Evolutionary conservation across 1,140 invertebrate species (phyloP).

Genomic region (Hyphantria cunea): DNA sequence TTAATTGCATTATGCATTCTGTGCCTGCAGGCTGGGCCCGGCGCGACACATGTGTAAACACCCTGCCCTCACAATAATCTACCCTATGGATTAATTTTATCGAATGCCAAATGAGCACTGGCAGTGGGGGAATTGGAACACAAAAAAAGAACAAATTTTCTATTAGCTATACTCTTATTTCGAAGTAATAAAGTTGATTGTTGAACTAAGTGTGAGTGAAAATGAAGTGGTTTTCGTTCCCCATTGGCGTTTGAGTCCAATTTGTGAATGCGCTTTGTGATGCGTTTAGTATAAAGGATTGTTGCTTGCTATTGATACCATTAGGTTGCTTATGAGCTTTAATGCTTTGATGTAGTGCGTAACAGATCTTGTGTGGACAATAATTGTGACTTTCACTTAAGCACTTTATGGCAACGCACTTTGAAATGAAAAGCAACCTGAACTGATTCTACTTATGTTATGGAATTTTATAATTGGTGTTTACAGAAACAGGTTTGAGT

Average conservation of each 20-base stretch:
- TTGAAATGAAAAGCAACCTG: too few species aligned
- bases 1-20: constrained; percentile 66
- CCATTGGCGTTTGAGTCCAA: constrained; percentile 76
- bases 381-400: constrained; percentile 1
- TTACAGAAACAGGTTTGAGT: too few species aligned
- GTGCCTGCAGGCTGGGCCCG: constrained; percentile 43
- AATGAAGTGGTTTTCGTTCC: constrained; percentile 33
- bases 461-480: too few species aligned
- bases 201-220: neutral
- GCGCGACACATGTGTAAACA: constrained; percentile 67
- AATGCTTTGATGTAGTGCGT: constrained; percentile 12
- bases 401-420: too few species aligned
- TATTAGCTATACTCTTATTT: constrained; percentile 26
- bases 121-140: constrained; percentile 48
- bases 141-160: constrained; percentile 24
- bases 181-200: constrained; percentile 39
- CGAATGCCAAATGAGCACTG: constrained; percentile 77
- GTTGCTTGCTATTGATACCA: constrained; percentile 30
- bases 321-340: constrained; percentile 19
- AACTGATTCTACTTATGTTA: too few species aligned
- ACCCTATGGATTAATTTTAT: constrained; percentile 71
- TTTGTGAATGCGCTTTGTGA: constrained; percentile 66
- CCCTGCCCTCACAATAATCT: constrained; percentile 48
- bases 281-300: constrained; percentile 64
- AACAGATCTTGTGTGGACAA: constrained; percentile 4